Base-by-base conservation (phyloP, 2,888 invertebrate species). In the Scaptomyza tumidula region DNA sequence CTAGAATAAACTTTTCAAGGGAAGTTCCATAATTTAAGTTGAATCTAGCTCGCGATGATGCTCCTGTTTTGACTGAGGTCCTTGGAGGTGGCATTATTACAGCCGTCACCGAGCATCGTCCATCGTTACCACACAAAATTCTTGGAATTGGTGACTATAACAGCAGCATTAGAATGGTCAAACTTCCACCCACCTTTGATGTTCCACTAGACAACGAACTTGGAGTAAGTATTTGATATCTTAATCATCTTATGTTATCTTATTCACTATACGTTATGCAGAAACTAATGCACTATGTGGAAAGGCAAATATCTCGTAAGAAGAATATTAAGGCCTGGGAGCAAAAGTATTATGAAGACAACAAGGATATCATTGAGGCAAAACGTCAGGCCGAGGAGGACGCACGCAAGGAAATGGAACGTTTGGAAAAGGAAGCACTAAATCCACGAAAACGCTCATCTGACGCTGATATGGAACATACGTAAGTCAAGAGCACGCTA, bases 31-130 rank as follows among this genome's bases (percentile, higher is more conserved):
- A 14, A 16, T 16, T 4, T 27, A 37, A 11, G 7, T 37, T 7
- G 5, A 2, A 10, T 6, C 4, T 13, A 92, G 91, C 90, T n/a
- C 89, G 92, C 2, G 91, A 91, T 53, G 92, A 92, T 62, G 89
- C 90, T 73, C 95, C 97, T 78, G 94, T 94, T 71, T 94, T 96
- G 0, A 94, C 94, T 66, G 93, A 95, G 58, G 93, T 94, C 0
- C 94, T 96, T 89, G 95, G 96, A 3, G 94, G 95, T 2, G 93
- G 93, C 7, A 93, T 94, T 88, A 93, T 96, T n/a, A 95, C 95
- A 0, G 93, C 94, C 19, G 93, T 95, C 16, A 93, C 93, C 41
- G 92, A 94, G 50, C 95, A 95, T 86, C 93, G 93, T 9, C 91
- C 94, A 0, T 92, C 93, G 1, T 82, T 94, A 16, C 92, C 93